Base-by-base conservation (phyloP, 1,140 invertebrate species). In the Lordiphosa collinella region DNA sequence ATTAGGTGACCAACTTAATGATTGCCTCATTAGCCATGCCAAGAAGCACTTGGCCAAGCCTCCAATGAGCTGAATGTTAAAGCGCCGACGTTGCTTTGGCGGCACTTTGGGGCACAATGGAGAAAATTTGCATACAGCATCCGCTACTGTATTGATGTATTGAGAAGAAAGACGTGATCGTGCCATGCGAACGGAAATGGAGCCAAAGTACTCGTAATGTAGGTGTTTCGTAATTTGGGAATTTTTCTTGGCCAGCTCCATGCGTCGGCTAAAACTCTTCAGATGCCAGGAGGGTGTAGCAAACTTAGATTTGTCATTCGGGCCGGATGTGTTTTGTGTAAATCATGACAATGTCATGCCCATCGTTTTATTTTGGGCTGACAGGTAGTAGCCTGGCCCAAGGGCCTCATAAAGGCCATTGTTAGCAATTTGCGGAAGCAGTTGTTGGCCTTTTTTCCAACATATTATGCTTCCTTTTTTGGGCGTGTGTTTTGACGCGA, bases 401-500 rank as follows among this genome's bases (percentile, higher is more conserved):
- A 57, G 48, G 58, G 38, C 54, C 38, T 61, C 13, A 59, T 43
- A 49, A 43, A 68, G 61, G 50, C 53, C 54, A 76, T 82, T 80
- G 67, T 82, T 41, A 38, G 31, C 36, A 25, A 53, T 66, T 61
- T 80, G 76, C 76, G 76, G 76, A 80, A 80, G 76, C 76, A 80
- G 75, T 34, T 62, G 76, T 66, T 66, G 72, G 52, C 41, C 48
- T 79, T 72, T 72, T 40, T 36, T 36, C 43, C 54, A 35, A 40
- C 25, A 13, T 40, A 46, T 62, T 70, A 44, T 58, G 37, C 46
- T 58, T 48, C 52, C 37, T 10, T 55, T 36, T 74, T 79, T 84
- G 79, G 79, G 79, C 79, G 79, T 84, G 79, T 84, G 79, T 84
- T 84, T 70, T 84, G 79, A 84, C 79, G 72, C 76, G 74, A 85